A percentile compares a stretch with the other conserved stretches of the same genome.
Evolutionary conservation across 2,113 vertebrate genomes (phyloP).

Genomic region (Notechis scutatus): DNA sequence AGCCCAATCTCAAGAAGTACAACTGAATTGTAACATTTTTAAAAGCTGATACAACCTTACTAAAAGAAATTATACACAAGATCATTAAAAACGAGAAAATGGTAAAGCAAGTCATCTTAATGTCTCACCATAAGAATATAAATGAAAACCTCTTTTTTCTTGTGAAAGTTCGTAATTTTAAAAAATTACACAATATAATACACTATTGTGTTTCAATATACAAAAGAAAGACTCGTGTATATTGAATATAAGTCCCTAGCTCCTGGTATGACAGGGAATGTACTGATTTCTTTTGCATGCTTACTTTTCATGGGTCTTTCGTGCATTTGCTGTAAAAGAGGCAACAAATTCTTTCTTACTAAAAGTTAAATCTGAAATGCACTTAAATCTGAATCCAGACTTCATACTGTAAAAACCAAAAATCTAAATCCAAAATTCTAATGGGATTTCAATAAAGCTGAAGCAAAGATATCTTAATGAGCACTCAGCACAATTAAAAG

Average conservation of each 20-base stretch:
- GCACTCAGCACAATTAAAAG: slow-evolving; percentile 19
- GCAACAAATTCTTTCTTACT: neutral
- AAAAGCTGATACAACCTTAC: neutral
- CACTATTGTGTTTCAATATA: neutral
- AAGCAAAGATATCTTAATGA: slow-evolving; percentile 28
- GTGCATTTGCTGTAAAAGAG: neutral
- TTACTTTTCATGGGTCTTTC: neutral
- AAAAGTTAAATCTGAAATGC: neutral
- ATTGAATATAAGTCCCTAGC: neutral
- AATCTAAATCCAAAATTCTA: slow-evolving; percentile 33
- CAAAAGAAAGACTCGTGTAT: neutral
- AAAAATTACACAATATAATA: neutral
- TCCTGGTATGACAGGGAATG: neutral
- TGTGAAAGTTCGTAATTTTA: neutral
- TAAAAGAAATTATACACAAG: neutral
- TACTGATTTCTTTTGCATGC: neutral
- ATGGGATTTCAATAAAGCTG: slow-evolving; percentile 37
- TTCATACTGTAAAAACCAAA: neutral
- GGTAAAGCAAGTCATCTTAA: neutral
- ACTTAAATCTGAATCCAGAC: slow-evolving; percentile 26
- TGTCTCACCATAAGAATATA: neutral
- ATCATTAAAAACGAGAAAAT: neutral
- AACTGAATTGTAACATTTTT: neutral
- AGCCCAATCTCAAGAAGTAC: neutral
- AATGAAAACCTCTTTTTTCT: neutral